Percentiles rank a stretch among this genome's conserved stretches.
Evolutionary conservation across 2,888 invertebrate genomes (phyloP).

Genomic region (Drosophila monieri): DNA sequence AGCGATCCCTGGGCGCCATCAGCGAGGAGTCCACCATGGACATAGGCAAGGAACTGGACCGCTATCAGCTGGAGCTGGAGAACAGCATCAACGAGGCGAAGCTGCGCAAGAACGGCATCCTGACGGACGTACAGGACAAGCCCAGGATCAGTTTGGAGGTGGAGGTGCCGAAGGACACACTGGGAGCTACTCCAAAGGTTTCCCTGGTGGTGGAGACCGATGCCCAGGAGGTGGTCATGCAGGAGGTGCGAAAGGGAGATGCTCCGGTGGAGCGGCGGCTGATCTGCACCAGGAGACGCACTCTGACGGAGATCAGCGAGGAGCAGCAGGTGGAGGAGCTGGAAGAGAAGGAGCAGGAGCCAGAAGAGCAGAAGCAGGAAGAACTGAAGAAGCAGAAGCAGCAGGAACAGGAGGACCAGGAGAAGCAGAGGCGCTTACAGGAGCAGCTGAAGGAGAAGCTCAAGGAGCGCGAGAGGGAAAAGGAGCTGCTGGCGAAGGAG

Average conservation of each 20-base stretch:
- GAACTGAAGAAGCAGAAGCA: slow-evolving; percentile 9
- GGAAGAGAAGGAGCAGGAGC: slow-evolving; percentile 29
- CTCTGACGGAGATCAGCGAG: slow-evolving; percentile 67
- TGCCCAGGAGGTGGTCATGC: slow-evolving; percentile 13
- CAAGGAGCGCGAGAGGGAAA: slow-evolving; percentile 9
- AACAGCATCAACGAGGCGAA: slow-evolving; percentile 84
- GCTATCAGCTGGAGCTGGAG: slow-evolving; percentile 83
- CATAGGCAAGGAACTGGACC: slow-evolving; percentile 83
- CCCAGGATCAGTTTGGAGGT: slow-evolving; percentile 13
- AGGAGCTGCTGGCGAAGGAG: not conserved
- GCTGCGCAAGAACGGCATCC: slow-evolving; percentile 66
- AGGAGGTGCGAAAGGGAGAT: slow-evolving; percentile 29
- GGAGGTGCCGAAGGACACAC: slow-evolving; percentile 1
- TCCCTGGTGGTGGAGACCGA: slow-evolving; percentile 32
- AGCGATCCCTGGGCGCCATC: slow-evolving; percentile 76
- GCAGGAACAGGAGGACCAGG: slow-evolving; percentile 10
- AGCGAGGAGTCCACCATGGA: slow-evolving; percentile 82
- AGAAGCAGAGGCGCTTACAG: slow-evolving; percentile 14
- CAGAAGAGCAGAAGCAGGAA: not conserved
- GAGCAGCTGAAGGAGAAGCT: slow-evolving; percentile 15
- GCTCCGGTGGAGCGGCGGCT: slow-evolving; percentile 50
- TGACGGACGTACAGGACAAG: slow-evolving; percentile 25
- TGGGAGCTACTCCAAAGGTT: slow-evolving; percentile 4
- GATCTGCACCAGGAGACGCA: slow-evolving; percentile 55
- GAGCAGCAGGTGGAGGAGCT: slow-evolving; percentile 40